These are phyloP conservation scores for Microvelia longipes DNA, from an alignment of 1,140 invertebrate genomes.

Conservation along the genomic window DNA sequence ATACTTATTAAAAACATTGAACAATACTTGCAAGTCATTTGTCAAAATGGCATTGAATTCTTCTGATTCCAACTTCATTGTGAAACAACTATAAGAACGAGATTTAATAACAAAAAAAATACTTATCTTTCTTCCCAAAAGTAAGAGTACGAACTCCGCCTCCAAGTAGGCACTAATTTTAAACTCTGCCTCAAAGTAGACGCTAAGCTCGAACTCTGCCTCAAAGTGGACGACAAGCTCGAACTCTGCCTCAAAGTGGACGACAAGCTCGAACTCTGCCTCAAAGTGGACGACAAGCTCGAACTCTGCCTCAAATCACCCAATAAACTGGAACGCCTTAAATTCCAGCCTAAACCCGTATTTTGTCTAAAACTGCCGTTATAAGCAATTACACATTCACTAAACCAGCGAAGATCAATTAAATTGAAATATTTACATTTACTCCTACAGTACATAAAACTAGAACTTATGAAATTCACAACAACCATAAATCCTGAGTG, in stretches of 20 bases:
- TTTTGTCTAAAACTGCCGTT: not conserved
- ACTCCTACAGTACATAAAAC: too few species aligned
- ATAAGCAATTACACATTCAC: too few species aligned
- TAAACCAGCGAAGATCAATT: too few species aligned
- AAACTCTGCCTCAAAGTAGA: not conserved
- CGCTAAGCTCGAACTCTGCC: not conserved
- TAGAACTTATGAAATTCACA: too few species aligned
- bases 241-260: not conserved
- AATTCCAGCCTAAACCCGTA: not conserved
- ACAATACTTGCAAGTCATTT: conserved; percentile 51
- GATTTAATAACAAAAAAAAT: too few species aligned
- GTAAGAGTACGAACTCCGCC: not conserved
- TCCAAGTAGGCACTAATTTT: too few species aligned
- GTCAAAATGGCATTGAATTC: conserved; percentile 73
- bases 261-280: not conserved
- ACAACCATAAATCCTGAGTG: too few species aligned
- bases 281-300: not conserved
- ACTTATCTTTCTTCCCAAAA: too few species aligned
- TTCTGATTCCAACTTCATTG: conserved; percentile 47
- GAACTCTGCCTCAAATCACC: not conserved
- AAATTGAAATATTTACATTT: too few species aligned
- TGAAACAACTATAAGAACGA: conserved; percentile 21
- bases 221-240: not conserved
- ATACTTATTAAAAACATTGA: conserved; percentile 61
- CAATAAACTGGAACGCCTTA: not conserved